These are phyloP conservation scores for Gymnocephalus cernua DNA, from an alignment of 2,113 vertebrate species.

Conservation along the genomic window DNA sequence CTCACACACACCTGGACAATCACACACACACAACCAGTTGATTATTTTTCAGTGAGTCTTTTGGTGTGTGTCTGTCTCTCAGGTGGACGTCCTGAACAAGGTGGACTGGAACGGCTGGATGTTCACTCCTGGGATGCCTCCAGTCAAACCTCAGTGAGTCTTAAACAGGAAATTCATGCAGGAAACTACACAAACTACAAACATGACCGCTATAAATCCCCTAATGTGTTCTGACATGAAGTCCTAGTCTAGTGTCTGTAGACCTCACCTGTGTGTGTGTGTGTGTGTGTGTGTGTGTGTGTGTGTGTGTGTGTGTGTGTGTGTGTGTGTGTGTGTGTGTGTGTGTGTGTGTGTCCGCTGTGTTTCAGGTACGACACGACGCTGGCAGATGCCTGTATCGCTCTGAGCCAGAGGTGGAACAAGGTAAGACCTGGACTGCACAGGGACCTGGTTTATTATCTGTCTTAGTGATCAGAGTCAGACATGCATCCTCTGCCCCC, in stretches of 20 bases:
- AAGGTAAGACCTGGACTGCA: constrained; percentile 78
- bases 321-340: no score
- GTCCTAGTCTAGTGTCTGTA: not conserved
- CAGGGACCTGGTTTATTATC: no score
- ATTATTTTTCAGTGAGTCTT: no score
- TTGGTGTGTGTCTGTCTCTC: not conserved
- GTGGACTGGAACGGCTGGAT: constrained; percentile 97
- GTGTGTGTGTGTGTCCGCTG: not conserved
- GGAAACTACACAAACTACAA: no score
- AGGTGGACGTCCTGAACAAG: constrained; percentile 92
- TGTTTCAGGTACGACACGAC: constrained; percentile 92
- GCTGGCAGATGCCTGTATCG: constrained; percentile 89
- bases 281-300: no score
- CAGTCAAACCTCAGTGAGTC: constrained; percentile 90
- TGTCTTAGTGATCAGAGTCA: not conserved
- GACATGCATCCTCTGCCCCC: not conserved
- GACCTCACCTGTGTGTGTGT: not conserved
- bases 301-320: no score
- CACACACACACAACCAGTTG: no score
- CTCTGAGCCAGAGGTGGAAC: constrained; percentile 90
- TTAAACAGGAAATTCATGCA: no score
- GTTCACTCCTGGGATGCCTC: constrained; percentile 93
- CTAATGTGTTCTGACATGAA: no score
- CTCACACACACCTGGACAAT: no score
- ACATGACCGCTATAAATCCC: no score